Conservation (phyloP, 37 sponge, comb jelly and placozoan species). For the Cliona cf. orientalis region DNA sequence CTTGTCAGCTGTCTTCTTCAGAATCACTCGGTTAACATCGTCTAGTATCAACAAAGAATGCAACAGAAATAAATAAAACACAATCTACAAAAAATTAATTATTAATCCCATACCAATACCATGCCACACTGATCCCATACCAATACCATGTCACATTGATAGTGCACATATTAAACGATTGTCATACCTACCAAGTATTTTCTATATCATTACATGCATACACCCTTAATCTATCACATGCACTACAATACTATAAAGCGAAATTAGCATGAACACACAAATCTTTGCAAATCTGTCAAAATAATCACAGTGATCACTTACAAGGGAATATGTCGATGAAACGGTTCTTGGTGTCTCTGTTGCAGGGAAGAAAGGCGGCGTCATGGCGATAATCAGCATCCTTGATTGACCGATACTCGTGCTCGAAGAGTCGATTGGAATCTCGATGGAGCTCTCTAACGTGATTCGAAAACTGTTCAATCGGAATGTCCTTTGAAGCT, state of each 20-base stretch:
- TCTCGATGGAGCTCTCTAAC: conserved; percentile 53
- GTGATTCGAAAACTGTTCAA: conserved; percentile 44
- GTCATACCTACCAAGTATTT: too few relatives aligned
- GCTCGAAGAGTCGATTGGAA: conserved; percentile 36
- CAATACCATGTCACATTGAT: too few relatives aligned
- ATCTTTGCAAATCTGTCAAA: too few relatives aligned
- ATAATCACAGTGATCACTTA: conserved; percentile 11
- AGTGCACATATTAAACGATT: too few relatives aligned
- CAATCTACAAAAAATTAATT: too few relatives aligned
- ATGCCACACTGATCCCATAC: too few relatives aligned
- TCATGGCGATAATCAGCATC: background rate
- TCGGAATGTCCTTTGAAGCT: background rate
- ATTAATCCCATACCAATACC: too few relatives aligned
- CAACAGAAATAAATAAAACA: too few relatives aligned
- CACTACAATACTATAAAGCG: too few relatives aligned
- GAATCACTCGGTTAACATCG: conserved; percentile 26
- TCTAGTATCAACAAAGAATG: conserved; percentile 7
- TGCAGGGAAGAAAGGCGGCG: background rate
- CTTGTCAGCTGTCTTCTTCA: background rate
- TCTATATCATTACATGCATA: too few relatives aligned
- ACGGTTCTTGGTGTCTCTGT: conserved; percentile 47
- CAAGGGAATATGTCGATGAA: conserved; percentile 48
- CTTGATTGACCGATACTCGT: conserved; percentile 38
- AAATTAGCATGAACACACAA: too few relatives aligned
- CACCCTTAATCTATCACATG: too few relatives aligned